These are phyloP conservation scores for Sphinx pinastri DNA, from an alignment of 2,888 invertebrate species.

Conservation along the genomic window DNA sequence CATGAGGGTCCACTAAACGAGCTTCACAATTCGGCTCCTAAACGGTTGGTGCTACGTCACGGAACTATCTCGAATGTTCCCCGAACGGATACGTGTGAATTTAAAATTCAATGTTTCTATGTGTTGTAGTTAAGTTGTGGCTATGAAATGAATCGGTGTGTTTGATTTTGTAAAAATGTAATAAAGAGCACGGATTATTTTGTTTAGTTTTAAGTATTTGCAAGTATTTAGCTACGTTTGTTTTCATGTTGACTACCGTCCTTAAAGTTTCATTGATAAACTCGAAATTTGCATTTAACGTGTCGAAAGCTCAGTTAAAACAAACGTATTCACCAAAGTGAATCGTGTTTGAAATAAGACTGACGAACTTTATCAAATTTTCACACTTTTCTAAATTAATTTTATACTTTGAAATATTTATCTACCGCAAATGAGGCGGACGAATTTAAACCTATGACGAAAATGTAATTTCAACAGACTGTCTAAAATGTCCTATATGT, in stretches of 20 bases:
- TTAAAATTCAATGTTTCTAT: constrained; percentile 18
- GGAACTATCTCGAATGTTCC: constrained; percentile 22
- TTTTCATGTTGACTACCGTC: constrained; percentile 52
- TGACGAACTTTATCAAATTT: constrained; percentile 71
- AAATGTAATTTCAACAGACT: constrained; percentile 60
- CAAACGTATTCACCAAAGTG: constrained; percentile 41
- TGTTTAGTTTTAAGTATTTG: constrained; percentile 26
- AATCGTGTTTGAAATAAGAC: constrained; percentile 72
- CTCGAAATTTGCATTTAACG: constrained; percentile 31
- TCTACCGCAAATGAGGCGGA: constrained; percentile 46
- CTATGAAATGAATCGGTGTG: constrained; percentile 15
- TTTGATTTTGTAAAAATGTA: constrained; percentile 15
- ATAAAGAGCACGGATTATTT: constrained; percentile 21
- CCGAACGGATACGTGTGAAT: constrained; percentile 18
- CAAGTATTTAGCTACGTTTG: constrained; percentile 23
- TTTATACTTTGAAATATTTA: constrained; percentile 55
- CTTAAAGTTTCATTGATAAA: constrained; percentile 39
- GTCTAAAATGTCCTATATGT: constrained; percentile 59
- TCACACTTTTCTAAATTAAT: constrained; percentile 73
- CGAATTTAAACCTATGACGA: constrained; percentile 40
- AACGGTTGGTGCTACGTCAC: constrained; percentile 21
- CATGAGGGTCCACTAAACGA: constrained; percentile 78
- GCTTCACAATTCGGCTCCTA: constrained; percentile 3
- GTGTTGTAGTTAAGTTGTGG: constrained; percentile 24
- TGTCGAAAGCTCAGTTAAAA: constrained; percentile 42